A percentile compares a stretch with the other conserved stretches of the same genome.
phyloP scores from a whole-genome alignment of 92 coral and sea anemone genomes.

The Scolanthus callimorphus region DNA sequence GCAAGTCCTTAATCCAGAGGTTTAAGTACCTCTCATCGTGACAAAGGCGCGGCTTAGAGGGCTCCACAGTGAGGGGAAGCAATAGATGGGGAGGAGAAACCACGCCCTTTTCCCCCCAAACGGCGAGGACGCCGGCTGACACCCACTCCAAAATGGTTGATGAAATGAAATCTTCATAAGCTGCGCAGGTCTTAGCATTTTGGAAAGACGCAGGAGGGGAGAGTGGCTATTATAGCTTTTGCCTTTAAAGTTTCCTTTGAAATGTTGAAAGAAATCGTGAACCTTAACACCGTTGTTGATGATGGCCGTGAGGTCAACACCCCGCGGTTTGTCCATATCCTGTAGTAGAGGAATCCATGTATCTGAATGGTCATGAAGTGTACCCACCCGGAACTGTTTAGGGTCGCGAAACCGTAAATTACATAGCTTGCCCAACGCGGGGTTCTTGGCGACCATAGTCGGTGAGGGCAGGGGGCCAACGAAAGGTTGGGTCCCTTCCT shows the following conservation, averaged over 20 bases:
- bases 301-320: slow-evolving; percentile 7
- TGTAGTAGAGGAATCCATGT: not conserved
- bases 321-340: not conserved
- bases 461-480: too few species aligned
- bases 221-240: not conserved
- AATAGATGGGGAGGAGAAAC: slow-evolving; percentile 6
- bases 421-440: too few species aligned
- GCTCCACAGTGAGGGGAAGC: slow-evolving; percentile 8
- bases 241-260: not conserved
- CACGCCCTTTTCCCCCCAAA: slow-evolving; percentile 2
- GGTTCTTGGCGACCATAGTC: too few species aligned
- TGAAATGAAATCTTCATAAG: slow-evolving; percentile 8
- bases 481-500: not conserved
- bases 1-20: slow-evolving; percentile 12
- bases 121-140: slow-evolving; percentile 5
- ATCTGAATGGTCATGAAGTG: not conserved
- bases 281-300: not conserved
- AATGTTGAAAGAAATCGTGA: not conserved
- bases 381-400: not conserved
- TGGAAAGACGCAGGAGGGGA: not conserved
- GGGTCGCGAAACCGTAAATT: slow-evolving; percentile 1
- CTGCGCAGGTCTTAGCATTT: not conserved
- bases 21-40: slow-evolving; percentile 22
- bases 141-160: slow-evolving; percentile 10
- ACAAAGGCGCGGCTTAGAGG: slow-evolving; percentile 9